A percentile compares a stretch with the other conserved stretches of the same genome.
phyloP scores from a whole-genome alignment of 2,888 invertebrate genomes.

The Heteropelma amictum region DNA sequence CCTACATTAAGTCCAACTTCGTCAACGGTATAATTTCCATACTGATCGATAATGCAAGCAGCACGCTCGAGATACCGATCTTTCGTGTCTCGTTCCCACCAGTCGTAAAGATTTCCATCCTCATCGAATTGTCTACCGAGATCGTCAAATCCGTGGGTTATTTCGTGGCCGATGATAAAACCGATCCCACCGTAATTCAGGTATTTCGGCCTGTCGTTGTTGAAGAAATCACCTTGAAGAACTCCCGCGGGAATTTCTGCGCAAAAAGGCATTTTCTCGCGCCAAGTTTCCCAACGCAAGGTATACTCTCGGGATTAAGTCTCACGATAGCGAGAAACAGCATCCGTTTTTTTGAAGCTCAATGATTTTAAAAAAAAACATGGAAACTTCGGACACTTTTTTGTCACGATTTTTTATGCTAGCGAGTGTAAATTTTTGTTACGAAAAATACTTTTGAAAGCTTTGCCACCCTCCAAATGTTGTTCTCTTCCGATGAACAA shows the following conservation, averaged over 20 bases:
- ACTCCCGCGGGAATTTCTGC: constrained; percentile 89
- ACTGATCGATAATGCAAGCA: constrained; percentile 95
- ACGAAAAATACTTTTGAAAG: background rate
- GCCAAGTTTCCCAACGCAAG: too few species aligned
- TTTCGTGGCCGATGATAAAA: constrained; percentile 94
- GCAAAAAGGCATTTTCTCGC: background rate
- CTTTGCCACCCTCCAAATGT: constrained; percentile 78
- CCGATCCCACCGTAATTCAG: constrained; percentile 87
- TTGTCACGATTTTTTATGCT: too few species aligned
- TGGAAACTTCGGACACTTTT: too few species aligned
- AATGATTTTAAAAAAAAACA: too few species aligned
- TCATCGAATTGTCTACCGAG: constrained; percentile 94
- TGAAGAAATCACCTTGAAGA: constrained; percentile 94
- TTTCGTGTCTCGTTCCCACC: constrained; percentile 94
- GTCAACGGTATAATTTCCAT: constrained; percentile 91
- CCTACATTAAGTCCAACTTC: constrained; percentile 87
- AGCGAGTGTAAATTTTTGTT: too few species aligned
- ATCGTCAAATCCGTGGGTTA: constrained; percentile 94
- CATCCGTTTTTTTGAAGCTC: too few species aligned
- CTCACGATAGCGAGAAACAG: too few species aligned
- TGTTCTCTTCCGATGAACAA: constrained; percentile 80
- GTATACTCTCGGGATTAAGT: too few species aligned
- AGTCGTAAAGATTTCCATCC: constrained; percentile 93
- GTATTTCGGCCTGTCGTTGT: constrained; percentile 91
- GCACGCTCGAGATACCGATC: constrained; percentile 90